Base-by-base conservation (phyloP, 1,140 invertebrate genomes). In the Macrotrachela quadricornifera region DNA sequence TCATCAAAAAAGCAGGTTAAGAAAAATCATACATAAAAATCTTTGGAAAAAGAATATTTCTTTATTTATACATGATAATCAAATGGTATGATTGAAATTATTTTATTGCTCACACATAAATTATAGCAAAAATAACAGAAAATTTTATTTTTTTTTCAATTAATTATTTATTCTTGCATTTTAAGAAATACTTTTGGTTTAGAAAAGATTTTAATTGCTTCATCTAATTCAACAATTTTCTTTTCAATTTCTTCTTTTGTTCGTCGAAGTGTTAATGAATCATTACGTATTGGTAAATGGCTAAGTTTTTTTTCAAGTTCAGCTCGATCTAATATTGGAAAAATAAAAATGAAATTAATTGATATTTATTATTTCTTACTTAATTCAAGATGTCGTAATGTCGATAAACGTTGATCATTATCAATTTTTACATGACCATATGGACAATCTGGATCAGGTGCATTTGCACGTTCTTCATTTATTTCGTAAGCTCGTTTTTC, bases 131-230 rank as follows among this genome's bases (percentile, higher is more conserved):
- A 30, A 30, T 30, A 30, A 30, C 21, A 30, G 8, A 30, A 2
- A 30, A 30, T 4, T n/a, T n/a, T 4, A 30, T 8, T 30, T 30
- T 30, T 8, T 30, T 4, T 8, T 4, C 8, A 8, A 30, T 30
- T 30, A 4, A 8, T 30, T 30, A 2, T 30, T 39, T 60, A 64
- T 18, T 40, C 48, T 49, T 73, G 69, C 52, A 81, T 73, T 72
- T 83, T 81, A 42, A 87, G 79, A 71, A 79, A 86, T n/a, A 88
- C 83, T 70, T 85, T 85, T 1, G 81, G 77, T 61, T 82, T 73
- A 0, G 83, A 84, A 71, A 86, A 87, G 40, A 85, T 78, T 70
- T 83, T 83, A 47, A 87, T 85, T 10, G 80, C 82, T 62, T 84
- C 80, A 65, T 88, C 85, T 14, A 88, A 70, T 66, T 82, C 79